phyloP scores from a whole-genome alignment of 2,888 invertebrate species.

The Crepidodera aurea region DNA sequence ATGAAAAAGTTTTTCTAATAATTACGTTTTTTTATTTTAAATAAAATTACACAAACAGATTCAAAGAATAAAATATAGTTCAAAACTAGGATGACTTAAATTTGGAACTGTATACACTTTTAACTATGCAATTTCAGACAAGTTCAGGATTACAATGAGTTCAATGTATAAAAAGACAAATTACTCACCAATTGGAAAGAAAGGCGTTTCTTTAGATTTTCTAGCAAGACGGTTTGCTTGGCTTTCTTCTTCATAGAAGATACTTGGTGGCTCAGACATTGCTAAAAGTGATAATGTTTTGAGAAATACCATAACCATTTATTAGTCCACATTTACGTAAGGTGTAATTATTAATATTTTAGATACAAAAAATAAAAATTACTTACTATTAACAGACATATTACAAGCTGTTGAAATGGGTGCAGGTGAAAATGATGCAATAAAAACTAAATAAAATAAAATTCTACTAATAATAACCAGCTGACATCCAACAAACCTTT shows the following conservation, averaged over 20 bases:
- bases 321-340: not conserved
- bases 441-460: not conserved
- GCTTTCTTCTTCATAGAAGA: constrained; percentile 62
- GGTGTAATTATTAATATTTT: too few species aligned
- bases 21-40: too few species aligned
- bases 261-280: constrained; percentile 21
- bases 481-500: constrained; percentile 19
- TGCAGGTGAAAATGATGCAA: not conserved
- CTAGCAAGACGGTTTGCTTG: constrained; percentile 67
- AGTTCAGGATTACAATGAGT: too few species aligned
- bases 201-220: constrained; percentile 77
- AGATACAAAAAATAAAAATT: not conserved
- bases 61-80: too few species aligned
- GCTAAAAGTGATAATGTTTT: constrained; percentile 22
- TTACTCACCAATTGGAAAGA: constrained; percentile 74
- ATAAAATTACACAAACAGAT: too few species aligned
- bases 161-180: not conserved
- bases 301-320: not conserved
- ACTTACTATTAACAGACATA: constrained; percentile 15
- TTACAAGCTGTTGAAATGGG: not conserved
- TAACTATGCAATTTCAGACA: too few species aligned
- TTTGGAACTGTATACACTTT: too few species aligned
- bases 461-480: constrained; percentile 1
- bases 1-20: too few species aligned
- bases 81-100: too few species aligned